Evolutionary conservation across 1,140 invertebrate species (phyloP), one percentile per base, ranked within the genome.

Genomic region (Tetragnatha versicolor): DNA sequence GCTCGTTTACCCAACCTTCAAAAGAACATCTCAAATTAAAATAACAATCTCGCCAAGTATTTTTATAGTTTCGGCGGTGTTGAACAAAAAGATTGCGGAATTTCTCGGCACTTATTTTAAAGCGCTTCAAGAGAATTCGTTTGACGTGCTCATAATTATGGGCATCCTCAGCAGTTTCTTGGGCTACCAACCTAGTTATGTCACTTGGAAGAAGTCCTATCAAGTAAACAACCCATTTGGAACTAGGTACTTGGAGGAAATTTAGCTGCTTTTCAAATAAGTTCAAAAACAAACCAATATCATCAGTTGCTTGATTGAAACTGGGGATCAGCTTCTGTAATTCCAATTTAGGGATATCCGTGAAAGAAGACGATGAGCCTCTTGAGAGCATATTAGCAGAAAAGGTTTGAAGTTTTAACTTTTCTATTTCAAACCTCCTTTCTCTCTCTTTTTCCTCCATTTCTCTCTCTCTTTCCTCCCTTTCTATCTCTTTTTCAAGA

Each of bases 21-120:
- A 63, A 63, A 27, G 35, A 63, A n/a, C 35, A 37, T 63, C 60
- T 10, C 6, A 63, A 6, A 37, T 63, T 35, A 42, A 63, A 63
- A 42, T 39, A 63, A 42, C 35, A 63, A 63, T 42, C 60, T 10
- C 31, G 25, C 53, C 53, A 58, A 14, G 53, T 58, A 29, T 5
- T 6, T 14, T 58, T 29, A 58, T 12, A 6, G 6, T 31, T 25
- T 27, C 31, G 25, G 10, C 17, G 9, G 31, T 25, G 53, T 17
- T 4, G 4, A 7, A 7, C 29, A 31, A 58, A 58, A 17, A 58
- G 25, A 5, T 25, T 4, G 4, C 53, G 25, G 31, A 58, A 58
- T 17, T 20, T 4, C 9, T 63, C 60, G 25, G 60, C 60, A 35
- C 4, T 63, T 63, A 63, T 37, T 22, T 63, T 37, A 35, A 63